Conservation (phyloP, 2,797 vertebrate species). For the Erithacus rubecula region DNA sequence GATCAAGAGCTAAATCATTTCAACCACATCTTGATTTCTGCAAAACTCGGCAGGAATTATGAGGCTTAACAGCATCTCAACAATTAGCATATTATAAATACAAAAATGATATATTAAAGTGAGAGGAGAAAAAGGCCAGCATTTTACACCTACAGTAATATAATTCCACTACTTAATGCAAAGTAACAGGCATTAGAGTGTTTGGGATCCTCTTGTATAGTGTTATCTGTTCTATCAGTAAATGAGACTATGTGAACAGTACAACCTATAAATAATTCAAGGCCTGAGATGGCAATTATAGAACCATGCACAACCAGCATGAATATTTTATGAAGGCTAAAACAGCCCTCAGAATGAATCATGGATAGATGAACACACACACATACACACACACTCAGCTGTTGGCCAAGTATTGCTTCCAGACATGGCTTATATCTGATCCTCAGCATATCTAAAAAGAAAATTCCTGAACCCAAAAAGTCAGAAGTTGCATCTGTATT, state of each 20-base stretch:
- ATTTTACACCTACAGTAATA: conserved; percentile 85
- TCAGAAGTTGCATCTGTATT: conserved; percentile 35
- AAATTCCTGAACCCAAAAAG: conserved; percentile 39
- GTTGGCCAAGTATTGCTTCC: conserved; percentile 72
- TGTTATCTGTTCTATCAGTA: conserved; percentile 86
- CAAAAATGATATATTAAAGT: conserved; percentile 81
- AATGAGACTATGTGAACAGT: conserved; percentile 91
- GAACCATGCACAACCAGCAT: conserved; percentile 99
- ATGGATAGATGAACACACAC: conserved; percentile 82
- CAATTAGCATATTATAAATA: conserved; percentile 87
- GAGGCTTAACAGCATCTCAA: conserved; percentile 78
- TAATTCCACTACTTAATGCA: conserved; percentile 91
- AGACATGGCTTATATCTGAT: conserved; percentile 70
- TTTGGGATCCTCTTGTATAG: conserved; percentile 85
- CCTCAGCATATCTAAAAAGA: conserved; percentile 43
- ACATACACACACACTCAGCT: conserved; percentile 60
- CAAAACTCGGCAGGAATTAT: conserved; percentile 77
- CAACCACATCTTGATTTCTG: conserved; percentile 79
- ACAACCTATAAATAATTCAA: conserved; percentile 99
- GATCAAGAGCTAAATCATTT: conserved; percentile 82
- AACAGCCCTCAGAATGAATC: conserved; percentile 95
- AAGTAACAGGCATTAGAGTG: conserved; percentile 88
- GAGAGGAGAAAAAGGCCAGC: conserved; percentile 76
- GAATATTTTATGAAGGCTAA: conserved; percentile 99
- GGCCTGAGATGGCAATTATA: conserved; percentile 99